Conservation (phyloP, 2,113 vertebrate species). For the Apaloderma vittatum region DNA sequence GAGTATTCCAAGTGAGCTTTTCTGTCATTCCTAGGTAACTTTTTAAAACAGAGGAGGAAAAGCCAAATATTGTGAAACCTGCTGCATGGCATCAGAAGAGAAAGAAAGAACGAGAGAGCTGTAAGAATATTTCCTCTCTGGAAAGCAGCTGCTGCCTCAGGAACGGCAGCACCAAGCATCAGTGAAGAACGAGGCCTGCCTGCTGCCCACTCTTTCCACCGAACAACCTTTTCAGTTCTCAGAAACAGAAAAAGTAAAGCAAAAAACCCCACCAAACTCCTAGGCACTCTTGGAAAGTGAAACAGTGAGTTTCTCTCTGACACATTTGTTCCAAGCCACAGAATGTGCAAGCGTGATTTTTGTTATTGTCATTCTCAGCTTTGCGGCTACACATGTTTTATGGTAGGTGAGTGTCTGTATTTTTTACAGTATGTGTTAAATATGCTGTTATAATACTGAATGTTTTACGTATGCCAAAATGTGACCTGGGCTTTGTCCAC, state of each 20-base stretch:
- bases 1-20: not conserved
- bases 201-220: not conserved
- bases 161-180: not conserved
- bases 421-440: not conserved
- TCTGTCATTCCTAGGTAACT: not conserved
- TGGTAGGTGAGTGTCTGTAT: not conserved
- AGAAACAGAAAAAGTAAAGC: not conserved
- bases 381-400: not conserved
- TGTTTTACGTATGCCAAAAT: not conserved
- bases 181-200: not conserved
- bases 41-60: not conserved
- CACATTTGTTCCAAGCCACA: slow-evolving; percentile 21
- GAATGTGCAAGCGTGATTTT: not conserved
- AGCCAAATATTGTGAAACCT: not conserved
- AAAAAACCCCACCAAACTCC: not conserved
- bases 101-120: not conserved
- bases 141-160: slow-evolving; percentile 10
- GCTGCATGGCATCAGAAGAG: not conserved
- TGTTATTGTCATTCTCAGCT: not conserved
- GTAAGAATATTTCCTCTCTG: not conserved
- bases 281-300: not conserved
- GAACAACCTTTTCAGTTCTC: not conserved
- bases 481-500: not conserved
- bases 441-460: not conserved
- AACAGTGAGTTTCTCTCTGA: not conserved